phyloP scores from a whole-genome alignment of 2,888 invertebrate species.

The Brachycybe producta region DNA sequence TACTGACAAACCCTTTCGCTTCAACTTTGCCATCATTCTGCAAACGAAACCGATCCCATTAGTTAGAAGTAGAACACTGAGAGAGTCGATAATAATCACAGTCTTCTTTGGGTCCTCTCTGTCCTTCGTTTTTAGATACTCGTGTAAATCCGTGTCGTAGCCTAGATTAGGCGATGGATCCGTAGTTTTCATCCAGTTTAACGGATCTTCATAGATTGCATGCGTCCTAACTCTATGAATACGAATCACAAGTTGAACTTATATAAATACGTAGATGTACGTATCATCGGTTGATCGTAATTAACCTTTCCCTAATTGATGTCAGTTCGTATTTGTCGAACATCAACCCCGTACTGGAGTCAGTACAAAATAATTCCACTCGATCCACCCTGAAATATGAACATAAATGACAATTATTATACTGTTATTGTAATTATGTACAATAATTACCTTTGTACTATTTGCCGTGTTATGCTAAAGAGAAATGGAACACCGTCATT shows the following conservation, averaged over 20 bases:
- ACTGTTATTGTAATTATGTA: too few species aligned
- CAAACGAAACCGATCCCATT: constrained; percentile 4
- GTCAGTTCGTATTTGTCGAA: neutral
- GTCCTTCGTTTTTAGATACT: constrained; percentile 1
- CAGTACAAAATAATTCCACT: constrained; percentile 7
- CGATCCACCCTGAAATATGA: neutral
- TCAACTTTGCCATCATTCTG: constrained; percentile 4
- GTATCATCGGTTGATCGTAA: too few species aligned
- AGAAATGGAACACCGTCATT: constrained; percentile 8
- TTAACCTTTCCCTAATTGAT: too few species aligned
- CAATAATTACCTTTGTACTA: too few species aligned
- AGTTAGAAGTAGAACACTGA: constrained; percentile 3
- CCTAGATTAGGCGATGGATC: neutral
- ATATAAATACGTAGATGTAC: neutral
- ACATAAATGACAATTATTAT: too few species aligned
- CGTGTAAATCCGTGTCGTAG: constrained; percentile 4
- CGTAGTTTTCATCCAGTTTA: too few species aligned
- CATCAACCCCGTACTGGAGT: constrained; percentile 5
- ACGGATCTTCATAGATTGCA: constrained; percentile 7
- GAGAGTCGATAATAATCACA: constrained; percentile 6
- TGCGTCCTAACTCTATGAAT: too few species aligned
- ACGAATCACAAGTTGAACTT: constrained; percentile 5
- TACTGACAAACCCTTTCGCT: too few species aligned
- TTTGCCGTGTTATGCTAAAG: too few species aligned
- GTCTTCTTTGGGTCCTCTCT: too few species aligned